These are phyloP conservation scores for Anolis carolinensis DNA, from an alignment of 2,113 vertebrate genomes.

Conservation along the genomic window DNA sequence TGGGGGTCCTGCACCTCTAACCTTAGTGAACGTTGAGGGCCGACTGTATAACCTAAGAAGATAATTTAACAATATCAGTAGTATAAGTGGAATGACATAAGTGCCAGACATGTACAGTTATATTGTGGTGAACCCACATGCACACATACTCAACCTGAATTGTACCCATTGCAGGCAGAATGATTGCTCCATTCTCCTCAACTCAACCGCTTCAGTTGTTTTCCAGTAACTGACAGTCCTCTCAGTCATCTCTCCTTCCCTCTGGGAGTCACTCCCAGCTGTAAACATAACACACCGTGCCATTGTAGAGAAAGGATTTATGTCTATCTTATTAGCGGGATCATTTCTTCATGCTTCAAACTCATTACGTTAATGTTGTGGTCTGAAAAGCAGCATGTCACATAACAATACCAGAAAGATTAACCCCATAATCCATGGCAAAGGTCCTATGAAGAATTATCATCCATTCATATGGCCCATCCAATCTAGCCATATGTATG, in stretches of 20 bases:
- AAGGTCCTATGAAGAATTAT: neutral
- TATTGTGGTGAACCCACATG: neutral
- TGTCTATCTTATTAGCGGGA: rapidly evolving
- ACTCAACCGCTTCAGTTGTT: neutral
- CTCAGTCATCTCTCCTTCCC: conserved; percentile 41
- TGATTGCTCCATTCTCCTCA: conserved; percentile 13
- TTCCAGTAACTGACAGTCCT: conserved; percentile 43
- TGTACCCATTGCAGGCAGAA: neutral
- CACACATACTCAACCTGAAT: conserved; percentile 13
- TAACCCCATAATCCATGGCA: neutral
- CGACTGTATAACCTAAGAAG: too few relatives aligned
- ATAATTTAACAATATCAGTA: neutral
- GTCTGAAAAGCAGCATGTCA: neutral
- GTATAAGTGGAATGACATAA: neutral
- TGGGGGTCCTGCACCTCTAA: too few relatives aligned
- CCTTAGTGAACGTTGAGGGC: too few relatives aligned
- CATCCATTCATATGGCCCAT: neutral
- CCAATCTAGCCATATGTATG: neutral
- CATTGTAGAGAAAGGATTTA: neutral
- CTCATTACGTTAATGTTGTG: neutral
- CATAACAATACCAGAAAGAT: neutral
- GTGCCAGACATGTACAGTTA: neutral
- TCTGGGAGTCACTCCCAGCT: conserved; percentile 29
- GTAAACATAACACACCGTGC: conserved; percentile 18
- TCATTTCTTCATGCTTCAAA: conserved; percentile 17